Conservation (phyloP, 2,888 invertebrate genomes). For the Pocota personata region DNA sequence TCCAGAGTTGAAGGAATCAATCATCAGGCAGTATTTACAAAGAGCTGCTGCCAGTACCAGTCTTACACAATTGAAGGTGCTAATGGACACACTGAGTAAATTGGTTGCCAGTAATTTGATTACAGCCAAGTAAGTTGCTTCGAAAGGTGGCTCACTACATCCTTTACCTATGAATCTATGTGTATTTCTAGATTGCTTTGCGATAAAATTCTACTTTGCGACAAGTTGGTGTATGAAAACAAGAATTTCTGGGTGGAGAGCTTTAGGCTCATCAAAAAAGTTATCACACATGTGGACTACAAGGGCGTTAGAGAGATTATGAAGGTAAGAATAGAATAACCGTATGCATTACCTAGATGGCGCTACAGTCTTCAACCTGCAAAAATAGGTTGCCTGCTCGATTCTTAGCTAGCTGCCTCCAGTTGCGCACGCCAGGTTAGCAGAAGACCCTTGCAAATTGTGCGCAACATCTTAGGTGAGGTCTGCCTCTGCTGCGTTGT, state of each 20-base stretch:
- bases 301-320: conserved; percentile 97
- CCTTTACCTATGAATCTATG: too few species aligned
- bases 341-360: too few species aligned
- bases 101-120: conserved; percentile 89
- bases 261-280: conserved; percentile 91
- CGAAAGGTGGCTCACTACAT: neutral
- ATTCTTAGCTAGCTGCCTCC: too few species aligned
- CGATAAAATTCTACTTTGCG: conserved; percentile 92
- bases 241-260: conserved; percentile 95
- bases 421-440: too few species aligned
- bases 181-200: conserved; percentile 89
- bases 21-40: conserved; percentile 89
- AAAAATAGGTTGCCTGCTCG: too few species aligned
- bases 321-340: conserved; percentile 85
- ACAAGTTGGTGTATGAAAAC: conserved; percentile 91
- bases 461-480: too few species aligned
- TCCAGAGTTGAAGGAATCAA: conserved; percentile 89
- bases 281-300: conserved; percentile 96
- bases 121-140: conserved; percentile 87
- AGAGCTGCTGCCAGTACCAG: conserved; percentile 89
- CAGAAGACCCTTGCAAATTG: too few species aligned
- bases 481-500: too few species aligned
- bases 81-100: conserved; percentile 90
- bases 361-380: too few species aligned
- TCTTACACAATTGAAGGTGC: conserved; percentile 88